Evolutionary conservation across 2,888 invertebrate species (phyloP).

Genomic region (Galeruca laticollis): DNA sequence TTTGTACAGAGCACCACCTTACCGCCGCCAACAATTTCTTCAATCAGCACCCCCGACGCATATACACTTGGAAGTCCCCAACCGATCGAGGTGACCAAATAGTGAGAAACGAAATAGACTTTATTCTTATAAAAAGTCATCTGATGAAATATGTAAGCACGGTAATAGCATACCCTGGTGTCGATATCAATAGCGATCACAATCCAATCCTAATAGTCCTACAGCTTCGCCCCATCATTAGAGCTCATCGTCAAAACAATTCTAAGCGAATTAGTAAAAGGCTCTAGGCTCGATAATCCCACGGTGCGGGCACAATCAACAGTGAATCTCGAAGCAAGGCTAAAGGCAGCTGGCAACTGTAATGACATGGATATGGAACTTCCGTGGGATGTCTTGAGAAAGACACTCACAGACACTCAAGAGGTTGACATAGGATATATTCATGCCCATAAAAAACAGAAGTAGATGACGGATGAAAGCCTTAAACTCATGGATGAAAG

Average conservation of each 20-base stretch:
- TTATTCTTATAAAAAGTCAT: background rate
- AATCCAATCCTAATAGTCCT: too few relatives aligned
- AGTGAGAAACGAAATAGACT: too few relatives aligned
- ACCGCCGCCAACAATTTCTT: constrained; percentile 15
- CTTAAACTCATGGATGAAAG: too few relatives aligned
- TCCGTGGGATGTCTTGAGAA: constrained; percentile 21
- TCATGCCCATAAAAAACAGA: constrained; percentile 22
- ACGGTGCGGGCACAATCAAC: too few relatives aligned
- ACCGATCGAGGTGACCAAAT: constrained; percentile 8
- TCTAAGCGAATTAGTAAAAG: too few relatives aligned
- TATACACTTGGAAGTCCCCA: constrained; percentile 29
- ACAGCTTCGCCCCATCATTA: too few relatives aligned
- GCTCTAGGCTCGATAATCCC: too few relatives aligned
- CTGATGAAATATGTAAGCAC: background rate
- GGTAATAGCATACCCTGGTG: background rate
- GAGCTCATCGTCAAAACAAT: too few relatives aligned
- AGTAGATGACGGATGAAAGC: too few relatives aligned
- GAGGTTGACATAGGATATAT: too few relatives aligned
- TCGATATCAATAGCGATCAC: constrained; percentile 4
- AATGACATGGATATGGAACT: too few relatives aligned
- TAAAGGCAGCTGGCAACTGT: too few relatives aligned
- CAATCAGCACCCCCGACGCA: constrained; percentile 23
- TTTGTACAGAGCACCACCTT: constrained; percentile 23
- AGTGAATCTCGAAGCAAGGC: background rate
- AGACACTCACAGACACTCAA: constrained; percentile 14